Evolutionary conservation across 2,113 vertebrate genomes (phyloP).

Genomic region (Galbula dea): DNA sequence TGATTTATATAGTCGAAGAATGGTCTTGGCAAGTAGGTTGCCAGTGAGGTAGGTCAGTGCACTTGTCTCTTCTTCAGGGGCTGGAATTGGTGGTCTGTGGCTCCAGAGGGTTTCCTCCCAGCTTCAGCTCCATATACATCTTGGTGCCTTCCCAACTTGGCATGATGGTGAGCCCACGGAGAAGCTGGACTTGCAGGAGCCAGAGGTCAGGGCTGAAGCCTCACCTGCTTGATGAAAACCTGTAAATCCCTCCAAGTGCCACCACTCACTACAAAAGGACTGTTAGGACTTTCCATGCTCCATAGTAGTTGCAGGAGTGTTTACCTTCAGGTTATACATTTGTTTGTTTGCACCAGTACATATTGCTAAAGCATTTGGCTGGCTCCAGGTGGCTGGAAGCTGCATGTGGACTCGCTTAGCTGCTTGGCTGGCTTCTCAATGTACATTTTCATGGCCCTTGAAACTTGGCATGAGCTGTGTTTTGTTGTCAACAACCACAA

Average conservation of each 20-base stretch:
- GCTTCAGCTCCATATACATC: background rate
- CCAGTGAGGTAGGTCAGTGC: background rate
- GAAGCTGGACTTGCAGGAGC: background rate
- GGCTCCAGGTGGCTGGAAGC: background rate
- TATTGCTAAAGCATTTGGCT: background rate
- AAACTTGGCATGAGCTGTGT: conserved; percentile 1
- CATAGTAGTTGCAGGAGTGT: fast-evolving
- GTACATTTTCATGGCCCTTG: background rate
- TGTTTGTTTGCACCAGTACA: background rate
- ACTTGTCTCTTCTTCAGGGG: background rate
- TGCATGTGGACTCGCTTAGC: background rate
- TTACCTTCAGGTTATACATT: background rate
- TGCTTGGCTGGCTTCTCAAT: background rate
- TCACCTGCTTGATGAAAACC: background rate
- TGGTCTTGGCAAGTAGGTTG: background rate
- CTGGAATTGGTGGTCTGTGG: background rate
- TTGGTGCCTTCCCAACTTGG: fast-evolving
- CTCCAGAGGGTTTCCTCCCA: background rate
- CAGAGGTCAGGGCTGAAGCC: background rate
- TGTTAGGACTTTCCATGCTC: fast-evolving
- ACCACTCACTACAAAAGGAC: fast-evolving
- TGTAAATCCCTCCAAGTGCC: background rate
- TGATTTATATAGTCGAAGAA: fast-evolving
- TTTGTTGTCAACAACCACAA: background rate
- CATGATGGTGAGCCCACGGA: fast-evolving